Evolutionary conservation across 2,797 vertebrate genomes (phyloP).

Genomic region (Enteromius paludinosus): DNA sequence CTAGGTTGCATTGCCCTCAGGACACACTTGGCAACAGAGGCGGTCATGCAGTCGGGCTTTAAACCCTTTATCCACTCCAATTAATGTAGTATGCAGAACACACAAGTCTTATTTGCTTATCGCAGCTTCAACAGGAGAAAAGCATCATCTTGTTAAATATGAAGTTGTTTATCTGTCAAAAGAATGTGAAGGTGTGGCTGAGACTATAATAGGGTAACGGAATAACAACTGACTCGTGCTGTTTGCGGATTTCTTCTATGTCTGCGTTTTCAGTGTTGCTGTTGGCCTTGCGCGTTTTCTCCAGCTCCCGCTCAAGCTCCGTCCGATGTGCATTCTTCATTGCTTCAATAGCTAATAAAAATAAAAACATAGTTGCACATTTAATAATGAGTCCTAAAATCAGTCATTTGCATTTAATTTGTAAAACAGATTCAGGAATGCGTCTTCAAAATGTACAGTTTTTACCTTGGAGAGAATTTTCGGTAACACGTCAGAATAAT

Average conservation of each 20-base stretch:
- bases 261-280: conserved; percentile 80
- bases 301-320: conserved; percentile 84
- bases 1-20: conserved; percentile 12
- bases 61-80: conserved; percentile 44
- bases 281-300: conserved; percentile 79
- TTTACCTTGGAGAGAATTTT: background rate
- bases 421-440: background rate
- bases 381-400: background rate
- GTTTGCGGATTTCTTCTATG: conserved; percentile 80
- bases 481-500: no score
- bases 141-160: background rate
- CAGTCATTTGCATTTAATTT: background rate
- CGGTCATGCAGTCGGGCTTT: conserved; percentile 47
- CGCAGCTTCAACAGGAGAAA: conserved; percentile 9
- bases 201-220: background rate
- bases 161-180: background rate
- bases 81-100: conserved; percentile 15
- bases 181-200: background rate
- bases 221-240: conserved; percentile 78
- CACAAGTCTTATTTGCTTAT: conserved; percentile 32
- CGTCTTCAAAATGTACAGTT: background rate
- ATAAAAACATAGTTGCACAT: background rate
- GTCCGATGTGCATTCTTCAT: conserved; percentile 85
- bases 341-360: conserved; percentile 79
- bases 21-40: conserved; percentile 45